Evolutionary conservation across 2,888 invertebrate genomes (phyloP).

Genomic region (Plagodis pulveraria): DNA sequence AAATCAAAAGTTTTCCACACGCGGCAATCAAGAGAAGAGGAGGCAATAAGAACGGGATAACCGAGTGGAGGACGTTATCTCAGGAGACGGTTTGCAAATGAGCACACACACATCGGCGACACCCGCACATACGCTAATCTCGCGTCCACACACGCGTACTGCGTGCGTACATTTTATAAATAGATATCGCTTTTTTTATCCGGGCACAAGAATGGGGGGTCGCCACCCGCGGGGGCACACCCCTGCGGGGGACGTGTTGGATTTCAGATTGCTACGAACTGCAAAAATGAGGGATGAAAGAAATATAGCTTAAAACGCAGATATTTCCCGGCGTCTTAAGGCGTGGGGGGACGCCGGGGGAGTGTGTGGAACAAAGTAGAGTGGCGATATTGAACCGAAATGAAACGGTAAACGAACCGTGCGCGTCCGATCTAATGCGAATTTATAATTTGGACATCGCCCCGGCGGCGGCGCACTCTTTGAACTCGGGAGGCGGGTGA

Average conservation of each 20-base stretch:
- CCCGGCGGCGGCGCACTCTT: slow-evolving; percentile 77
- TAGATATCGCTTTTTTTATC: slow-evolving; percentile 85
- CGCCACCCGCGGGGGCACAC: slow-evolving; percentile 72
- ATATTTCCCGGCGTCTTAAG: slow-evolving; percentile 85
- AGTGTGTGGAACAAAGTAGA: slow-evolving; percentile 85
- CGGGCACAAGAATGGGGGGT: slow-evolving; percentile 82
- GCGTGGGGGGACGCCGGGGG: slow-evolving; percentile 67
- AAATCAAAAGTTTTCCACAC: slow-evolving; percentile 78
- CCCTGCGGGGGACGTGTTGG: slow-evolving; percentile 84
- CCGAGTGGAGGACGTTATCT: slow-evolving; percentile 83
- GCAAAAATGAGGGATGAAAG: slow-evolving; percentile 87
- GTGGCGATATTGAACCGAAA: slow-evolving; percentile 85
- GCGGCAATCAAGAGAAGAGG: slow-evolving; percentile 81
- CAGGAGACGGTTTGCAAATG: slow-evolving; percentile 85
- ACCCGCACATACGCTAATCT: slow-evolving; percentile 69
- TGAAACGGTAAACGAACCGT: slow-evolving; percentile 85
- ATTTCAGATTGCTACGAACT: slow-evolving; percentile 86
- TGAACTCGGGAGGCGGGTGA: slow-evolving; percentile 74
- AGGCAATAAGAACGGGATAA: slow-evolving; percentile 83
- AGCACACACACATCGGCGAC: slow-evolving; percentile 70
- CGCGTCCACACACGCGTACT: slow-evolving; percentile 72
- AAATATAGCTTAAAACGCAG: slow-evolving; percentile 86
- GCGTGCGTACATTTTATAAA: slow-evolving; percentile 83
- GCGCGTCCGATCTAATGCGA: slow-evolving; percentile 85
- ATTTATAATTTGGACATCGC: slow-evolving; percentile 85